Conservation (phyloP, 2,888 invertebrate species). For the Spilarctia lutea region DNA sequence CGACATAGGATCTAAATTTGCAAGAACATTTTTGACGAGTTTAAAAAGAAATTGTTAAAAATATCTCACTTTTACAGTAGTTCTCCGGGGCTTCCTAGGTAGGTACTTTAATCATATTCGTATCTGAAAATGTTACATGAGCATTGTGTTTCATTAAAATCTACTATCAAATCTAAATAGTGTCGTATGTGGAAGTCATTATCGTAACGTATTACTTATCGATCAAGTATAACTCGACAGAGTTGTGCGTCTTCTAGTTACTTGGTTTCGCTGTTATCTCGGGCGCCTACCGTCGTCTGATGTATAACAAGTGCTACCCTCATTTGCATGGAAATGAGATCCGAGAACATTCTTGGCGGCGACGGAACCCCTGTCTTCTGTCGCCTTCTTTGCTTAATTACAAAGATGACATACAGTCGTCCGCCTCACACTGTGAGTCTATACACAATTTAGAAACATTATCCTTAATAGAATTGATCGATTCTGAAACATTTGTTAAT, state of each 20-base stretch:
- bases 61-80: not conserved
- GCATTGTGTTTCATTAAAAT: conserved; percentile 31
- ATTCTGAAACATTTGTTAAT: not conserved
- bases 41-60: not conserved
- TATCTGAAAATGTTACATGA: conserved; percentile 7
- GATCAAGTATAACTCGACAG: conserved; percentile 58
- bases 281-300: conserved; percentile 62
- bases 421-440: conserved; percentile 53
- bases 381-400: conserved; percentile 84
- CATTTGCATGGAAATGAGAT: conserved; percentile 86
- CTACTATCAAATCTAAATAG: conserved; percentile 34
- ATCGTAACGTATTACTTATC: conserved; percentile 60
- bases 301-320: conserved; percentile 76
- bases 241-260: conserved; percentile 46
- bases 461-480: not conserved
- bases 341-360: conserved; percentile 76
- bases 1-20: not conserved
- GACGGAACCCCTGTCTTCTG: conserved; percentile 73
- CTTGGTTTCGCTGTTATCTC: conserved; percentile 52
- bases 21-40: conserved; percentile 23
- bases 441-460: conserved; percentile 39
- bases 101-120: not conserved
- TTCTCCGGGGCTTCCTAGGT: not conserved
- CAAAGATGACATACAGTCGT: conserved; percentile 72
- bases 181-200: conserved; percentile 49